These are phyloP conservation scores for Pelusios castaneus DNA, from an alignment of 2,113 vertebrate species.

Conservation along the genomic window DNA sequence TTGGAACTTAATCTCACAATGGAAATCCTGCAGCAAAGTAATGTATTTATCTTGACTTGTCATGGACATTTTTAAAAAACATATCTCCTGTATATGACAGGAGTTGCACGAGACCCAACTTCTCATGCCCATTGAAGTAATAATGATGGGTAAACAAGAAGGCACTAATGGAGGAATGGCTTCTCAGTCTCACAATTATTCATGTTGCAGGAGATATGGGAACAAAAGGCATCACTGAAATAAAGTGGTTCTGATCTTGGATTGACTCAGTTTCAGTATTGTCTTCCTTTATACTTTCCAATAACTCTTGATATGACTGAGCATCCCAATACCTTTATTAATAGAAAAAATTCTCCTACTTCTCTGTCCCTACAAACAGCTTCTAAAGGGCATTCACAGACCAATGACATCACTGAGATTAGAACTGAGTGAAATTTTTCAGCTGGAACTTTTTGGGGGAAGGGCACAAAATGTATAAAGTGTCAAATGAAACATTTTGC, in stretches of 20 bases:
- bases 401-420: neutral
- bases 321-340: neutral
- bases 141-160: fast-evolving
- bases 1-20: neutral
- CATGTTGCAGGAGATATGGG: neutral
- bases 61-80: neutral
- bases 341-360: neutral
- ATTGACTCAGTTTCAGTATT: neutral
- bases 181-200: fast-evolving
- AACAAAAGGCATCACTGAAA: neutral
- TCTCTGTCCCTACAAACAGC: neutral
- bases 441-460: neutral
- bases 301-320: neutral
- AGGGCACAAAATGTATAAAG: neutral
- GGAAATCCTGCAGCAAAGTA: neutral
- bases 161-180: neutral
- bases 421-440: neutral
- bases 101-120: fast-evolving
- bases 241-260: neutral
- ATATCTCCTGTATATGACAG: neutral
- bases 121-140: neutral
- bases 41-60: neutral
- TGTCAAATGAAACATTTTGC: neutral
- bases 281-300: neutral
- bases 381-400: neutral